Conservation (phyloP, 2,113 vertebrate species). For the Menura novaehollandiae region DNA sequence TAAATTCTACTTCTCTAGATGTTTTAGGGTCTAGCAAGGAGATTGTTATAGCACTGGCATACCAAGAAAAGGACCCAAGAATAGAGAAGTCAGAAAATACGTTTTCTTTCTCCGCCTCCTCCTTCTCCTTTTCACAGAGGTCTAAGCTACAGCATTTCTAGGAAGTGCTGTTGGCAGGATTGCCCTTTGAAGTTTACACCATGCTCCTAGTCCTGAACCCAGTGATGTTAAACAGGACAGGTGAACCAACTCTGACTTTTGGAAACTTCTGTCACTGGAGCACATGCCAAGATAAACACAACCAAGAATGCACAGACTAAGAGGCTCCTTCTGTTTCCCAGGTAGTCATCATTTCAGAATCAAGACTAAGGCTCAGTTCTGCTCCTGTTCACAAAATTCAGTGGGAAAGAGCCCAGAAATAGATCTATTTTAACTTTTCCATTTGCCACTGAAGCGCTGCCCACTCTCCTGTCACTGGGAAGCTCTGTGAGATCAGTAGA, state of each 20-base stretch:
- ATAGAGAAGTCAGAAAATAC: neutral
- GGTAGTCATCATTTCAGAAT: neutral
- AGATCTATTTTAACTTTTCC: neutral
- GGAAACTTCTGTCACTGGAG: neutral
- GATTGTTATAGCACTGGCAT: neutral
- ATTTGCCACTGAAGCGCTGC: neutral
- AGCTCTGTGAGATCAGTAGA: neutral
- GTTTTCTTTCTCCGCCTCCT: neutral
- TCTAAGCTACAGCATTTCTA: neutral
- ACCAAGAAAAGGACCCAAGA: neutral
- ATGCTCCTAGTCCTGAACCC: neutral
- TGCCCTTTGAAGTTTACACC: neutral
- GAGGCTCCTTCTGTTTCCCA: neutral
- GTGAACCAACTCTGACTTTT: neutral
- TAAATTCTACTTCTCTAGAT: neutral
- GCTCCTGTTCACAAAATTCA: neutral
- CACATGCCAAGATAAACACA: neutral
- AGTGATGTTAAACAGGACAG: neutral
- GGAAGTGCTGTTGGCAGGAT: neutral
- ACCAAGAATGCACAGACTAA: neutral
- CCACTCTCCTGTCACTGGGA: neutral
- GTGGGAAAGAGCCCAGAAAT: neutral
- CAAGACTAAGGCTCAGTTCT: neutral
- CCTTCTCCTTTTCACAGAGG: neutral
- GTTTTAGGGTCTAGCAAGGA: neutral